Conservation (phyloP, 35 echinoderm and acorn worm species). For the Heliocidaris erythrogramma region DNA sequence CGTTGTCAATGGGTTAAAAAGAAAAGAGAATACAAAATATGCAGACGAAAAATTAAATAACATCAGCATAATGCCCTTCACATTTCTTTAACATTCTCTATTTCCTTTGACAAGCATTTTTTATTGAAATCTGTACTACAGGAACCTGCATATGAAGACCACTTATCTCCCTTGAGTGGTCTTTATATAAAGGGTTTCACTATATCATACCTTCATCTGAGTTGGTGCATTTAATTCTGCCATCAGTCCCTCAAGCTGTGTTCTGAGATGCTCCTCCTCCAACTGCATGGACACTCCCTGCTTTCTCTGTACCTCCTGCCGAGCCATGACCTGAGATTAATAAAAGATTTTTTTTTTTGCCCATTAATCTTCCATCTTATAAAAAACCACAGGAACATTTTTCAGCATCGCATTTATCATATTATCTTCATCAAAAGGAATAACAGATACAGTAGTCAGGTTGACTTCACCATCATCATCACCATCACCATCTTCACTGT, state of each 20-base stretch:
- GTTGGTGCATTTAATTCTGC: constrained; percentile 64
- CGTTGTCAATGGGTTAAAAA: no score
- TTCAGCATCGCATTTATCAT: background rate
- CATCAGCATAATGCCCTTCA: no score
- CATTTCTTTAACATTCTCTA: no score
- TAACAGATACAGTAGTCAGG: no score
- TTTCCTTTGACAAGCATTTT: no score
- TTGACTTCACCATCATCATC: background rate
- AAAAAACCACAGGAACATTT: background rate
- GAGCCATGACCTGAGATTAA: constrained; percentile 61
- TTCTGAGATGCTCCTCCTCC: constrained; percentile 75
- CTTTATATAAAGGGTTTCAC: no score
- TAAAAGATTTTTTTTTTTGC: no score
- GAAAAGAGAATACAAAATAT: no score
- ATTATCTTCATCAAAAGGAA: background rate
- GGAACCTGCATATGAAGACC: no score
- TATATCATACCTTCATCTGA: constrained; percentile 57
- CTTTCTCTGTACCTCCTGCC: constrained; percentile 74
- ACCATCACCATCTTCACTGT: background rate
- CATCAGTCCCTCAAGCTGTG: constrained; percentile 56
- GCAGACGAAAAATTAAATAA: no score
- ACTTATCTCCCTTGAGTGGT: no score
- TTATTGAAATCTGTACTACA: no score
- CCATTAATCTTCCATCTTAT: background rate
- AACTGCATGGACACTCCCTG: constrained; percentile 71